phyloP scores from a whole-genome alignment of 2,113 vertebrate genomes.

The Pampusana beccarii region DNA sequence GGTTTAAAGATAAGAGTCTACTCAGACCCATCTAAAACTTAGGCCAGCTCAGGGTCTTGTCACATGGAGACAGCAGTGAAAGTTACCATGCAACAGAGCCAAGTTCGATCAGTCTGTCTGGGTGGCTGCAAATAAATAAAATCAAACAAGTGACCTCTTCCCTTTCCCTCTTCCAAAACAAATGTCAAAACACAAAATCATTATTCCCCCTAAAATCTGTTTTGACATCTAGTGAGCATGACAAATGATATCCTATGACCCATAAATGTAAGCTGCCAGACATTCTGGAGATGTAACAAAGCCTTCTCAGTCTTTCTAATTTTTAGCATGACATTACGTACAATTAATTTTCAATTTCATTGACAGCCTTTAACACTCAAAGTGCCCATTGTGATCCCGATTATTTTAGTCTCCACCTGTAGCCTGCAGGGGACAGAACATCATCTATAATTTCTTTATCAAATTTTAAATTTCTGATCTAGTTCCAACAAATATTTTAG shows the following conservation, averaged over 20 bases:
- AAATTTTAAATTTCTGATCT: neutral
- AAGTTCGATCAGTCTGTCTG: neutral
- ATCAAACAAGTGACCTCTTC: slow-evolving; percentile 15
- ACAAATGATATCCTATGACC: slow-evolving; percentile 5
- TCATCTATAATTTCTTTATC: neutral
- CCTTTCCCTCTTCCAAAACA: neutral
- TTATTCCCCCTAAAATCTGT: slow-evolving; percentile 4
- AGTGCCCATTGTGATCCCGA: neutral
- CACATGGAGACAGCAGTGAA: neutral
- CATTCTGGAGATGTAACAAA: neutral
- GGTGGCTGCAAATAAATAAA: neutral
- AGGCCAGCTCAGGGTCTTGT: neutral
- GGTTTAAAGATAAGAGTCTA: neutral
- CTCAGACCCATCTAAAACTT: neutral
- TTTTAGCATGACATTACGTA: neutral
- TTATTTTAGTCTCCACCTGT: neutral
- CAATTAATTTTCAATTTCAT: slow-evolving; percentile 16
- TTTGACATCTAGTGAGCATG: neutral
- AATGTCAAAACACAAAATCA: slow-evolving; percentile 38
- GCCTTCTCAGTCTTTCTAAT: neutral
- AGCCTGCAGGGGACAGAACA: neutral
- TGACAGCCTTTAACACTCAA: neutral
- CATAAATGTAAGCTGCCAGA: neutral
- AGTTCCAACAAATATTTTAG: neutral
- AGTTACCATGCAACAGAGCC: neutral